Conservation (phyloP, 2,888 invertebrate genomes). For the Xestia rhomboidea region DNA sequence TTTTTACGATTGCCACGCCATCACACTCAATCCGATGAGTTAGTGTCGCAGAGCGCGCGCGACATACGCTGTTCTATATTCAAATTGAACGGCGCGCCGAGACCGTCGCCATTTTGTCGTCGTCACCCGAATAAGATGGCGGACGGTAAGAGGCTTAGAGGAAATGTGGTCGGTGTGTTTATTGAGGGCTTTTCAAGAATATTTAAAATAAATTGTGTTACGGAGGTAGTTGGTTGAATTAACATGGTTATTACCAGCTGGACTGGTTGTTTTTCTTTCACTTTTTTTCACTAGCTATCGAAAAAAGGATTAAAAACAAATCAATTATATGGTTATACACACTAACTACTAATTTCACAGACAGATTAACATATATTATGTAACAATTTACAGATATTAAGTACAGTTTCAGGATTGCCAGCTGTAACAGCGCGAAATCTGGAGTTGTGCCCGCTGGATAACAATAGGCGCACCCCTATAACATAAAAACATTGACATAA, state of each 20-base stretch:
- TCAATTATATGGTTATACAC: background rate
- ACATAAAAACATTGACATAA: too few species aligned
- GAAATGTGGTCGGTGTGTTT: slow-evolving; percentile 77
- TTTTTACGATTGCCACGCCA: slow-evolving; percentile 89
- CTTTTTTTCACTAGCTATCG: background rate
- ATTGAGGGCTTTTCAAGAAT: slow-evolving; percentile 72
- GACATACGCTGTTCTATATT: slow-evolving; percentile 90
- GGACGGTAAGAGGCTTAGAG: slow-evolving; percentile 80
- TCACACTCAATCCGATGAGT: slow-evolving; percentile 90
- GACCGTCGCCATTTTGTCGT: slow-evolving; percentile 88
- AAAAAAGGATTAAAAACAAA: background rate
- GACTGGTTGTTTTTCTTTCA: background rate
- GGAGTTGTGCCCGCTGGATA: background rate
- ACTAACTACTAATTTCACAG: background rate
- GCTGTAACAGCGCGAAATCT: background rate
- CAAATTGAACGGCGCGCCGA: slow-evolving; percentile 87
- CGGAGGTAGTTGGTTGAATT: slow-evolving; percentile 39
- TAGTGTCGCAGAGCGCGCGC: slow-evolving; percentile 87
- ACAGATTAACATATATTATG: too few species aligned
- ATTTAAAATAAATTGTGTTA: slow-evolving; percentile 72
- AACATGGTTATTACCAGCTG: slow-evolving; percentile 17
- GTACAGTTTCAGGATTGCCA: background rate
- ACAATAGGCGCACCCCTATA: background rate
- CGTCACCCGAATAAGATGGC: slow-evolving; percentile 85
- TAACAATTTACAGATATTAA: too few species aligned